phyloP scores from a whole-genome alignment of 2,888 invertebrate species.

The Scaptomyza reducta region DNA sequence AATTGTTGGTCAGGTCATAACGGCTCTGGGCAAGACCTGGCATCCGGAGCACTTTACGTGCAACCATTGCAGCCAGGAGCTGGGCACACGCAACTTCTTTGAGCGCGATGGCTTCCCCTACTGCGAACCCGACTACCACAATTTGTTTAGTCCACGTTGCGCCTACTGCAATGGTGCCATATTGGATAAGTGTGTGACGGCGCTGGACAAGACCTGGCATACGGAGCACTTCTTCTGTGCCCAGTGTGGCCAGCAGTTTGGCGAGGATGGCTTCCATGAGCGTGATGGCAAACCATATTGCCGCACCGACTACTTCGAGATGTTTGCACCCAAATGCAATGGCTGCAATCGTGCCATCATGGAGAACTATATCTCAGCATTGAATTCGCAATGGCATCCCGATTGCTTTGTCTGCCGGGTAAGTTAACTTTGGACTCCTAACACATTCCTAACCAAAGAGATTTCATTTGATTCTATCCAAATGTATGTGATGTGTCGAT shows the following conservation, averaged over 20 bases:
- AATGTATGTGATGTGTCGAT: too few relatives aligned
- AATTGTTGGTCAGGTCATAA: conserved; percentile 97
- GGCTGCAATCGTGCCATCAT: conserved; percentile 98
- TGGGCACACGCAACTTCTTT: conserved; percentile 99
- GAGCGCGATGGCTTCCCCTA: conserved; percentile 98
- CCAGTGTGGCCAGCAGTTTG: conserved; percentile 98
- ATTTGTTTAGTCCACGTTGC: conserved; percentile 98
- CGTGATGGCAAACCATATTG: conserved; percentile 98
- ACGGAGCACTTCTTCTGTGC: conserved; percentile 99
- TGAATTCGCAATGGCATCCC: conserved; percentile 99
- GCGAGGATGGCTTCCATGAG: conserved; percentile 99
- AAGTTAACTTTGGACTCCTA: conserved; percentile 84
- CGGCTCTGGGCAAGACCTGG: conserved; percentile 99
- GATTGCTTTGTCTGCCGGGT: conserved; percentile 99
- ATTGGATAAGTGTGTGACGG: conserved; percentile 99
- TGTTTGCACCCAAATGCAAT: conserved; percentile 99
- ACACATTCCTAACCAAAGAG: neutral
- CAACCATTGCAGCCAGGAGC: conserved; percentile 97
- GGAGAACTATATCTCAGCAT: conserved; percentile 98
- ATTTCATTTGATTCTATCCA: neutral
- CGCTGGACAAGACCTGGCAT: conserved; percentile 98
- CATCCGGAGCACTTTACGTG: conserved; percentile 99
- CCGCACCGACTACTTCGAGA: conserved; percentile 97
- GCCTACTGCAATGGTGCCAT: conserved; percentile 99
- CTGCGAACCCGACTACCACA: conserved; percentile 99